These are phyloP conservation scores for Toxotes chatareus DNA, from an alignment of 2,113 vertebrate genomes.

Conservation along the genomic window DNA sequence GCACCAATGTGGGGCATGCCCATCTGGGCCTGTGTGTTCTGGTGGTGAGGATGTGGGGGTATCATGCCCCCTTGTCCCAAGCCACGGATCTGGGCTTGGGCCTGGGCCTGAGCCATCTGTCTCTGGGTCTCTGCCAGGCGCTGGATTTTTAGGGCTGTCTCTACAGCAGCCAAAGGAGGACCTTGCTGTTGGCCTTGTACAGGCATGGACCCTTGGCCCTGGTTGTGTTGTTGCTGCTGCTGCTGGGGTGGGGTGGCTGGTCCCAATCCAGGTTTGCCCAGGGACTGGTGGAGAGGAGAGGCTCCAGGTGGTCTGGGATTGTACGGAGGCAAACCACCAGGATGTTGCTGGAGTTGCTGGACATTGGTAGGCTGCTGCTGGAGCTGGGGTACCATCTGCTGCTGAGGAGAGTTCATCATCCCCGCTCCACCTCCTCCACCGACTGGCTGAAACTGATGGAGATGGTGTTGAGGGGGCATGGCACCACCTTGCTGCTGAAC, in stretches of 20 bases:
- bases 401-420: constrained; percentile 82
- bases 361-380: constrained; percentile 88
- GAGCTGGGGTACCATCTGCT: constrained; percentile 83
- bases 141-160: constrained; percentile 97
- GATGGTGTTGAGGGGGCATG: constrained; percentile 75
- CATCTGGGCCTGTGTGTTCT: constrained; percentile 88
- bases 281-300: constrained; percentile 88
- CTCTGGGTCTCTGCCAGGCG: constrained; percentile 94
- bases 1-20: constrained; percentile 88
- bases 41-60: constrained; percentile 87
- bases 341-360: constrained; percentile 79
- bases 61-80: constrained; percentile 84
- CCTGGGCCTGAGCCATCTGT: constrained; percentile 88
- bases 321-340: constrained; percentile 84
- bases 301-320: constrained; percentile 89
- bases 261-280: constrained; percentile 94
- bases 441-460: constrained; percentile 80
- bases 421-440: constrained; percentile 67
- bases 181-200: constrained; percentile 82
- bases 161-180: constrained; percentile 93
- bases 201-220: constrained; percentile 74
- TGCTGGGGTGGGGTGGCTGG: constrained; percentile 85
- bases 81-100: constrained; percentile 87
- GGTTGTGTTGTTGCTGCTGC: constrained; percentile 83
- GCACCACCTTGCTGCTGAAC: constrained; percentile 79